Evolutionary conservation across 2,113 vertebrate genomes (phyloP), one percentile per base, ranked within the genome.

Genomic region (Malurus alboscapulatus): DNA sequence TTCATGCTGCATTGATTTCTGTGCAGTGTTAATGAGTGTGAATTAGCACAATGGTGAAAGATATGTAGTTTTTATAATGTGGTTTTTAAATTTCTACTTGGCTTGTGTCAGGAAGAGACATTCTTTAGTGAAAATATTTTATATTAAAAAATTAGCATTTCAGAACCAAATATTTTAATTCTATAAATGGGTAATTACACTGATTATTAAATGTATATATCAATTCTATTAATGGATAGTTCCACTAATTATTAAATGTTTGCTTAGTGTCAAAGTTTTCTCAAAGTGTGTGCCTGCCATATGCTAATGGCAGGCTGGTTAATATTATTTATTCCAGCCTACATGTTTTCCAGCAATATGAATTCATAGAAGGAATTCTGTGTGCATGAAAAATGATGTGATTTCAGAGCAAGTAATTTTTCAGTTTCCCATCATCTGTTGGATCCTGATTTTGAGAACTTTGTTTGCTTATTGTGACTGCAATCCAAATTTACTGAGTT

Each of bases 321-420:
- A 75, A 72, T 88, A 50, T 45, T 91, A 92, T 92, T 94, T 95
- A 88, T 88, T 94, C 36, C 73, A 88, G n/a, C 73, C 83, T 75
- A 61, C 69, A 26, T 75, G 36, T 88, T 94, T 93, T 82, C 69
- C 44, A 84, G 87, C 55, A 89, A n/a, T 59, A 57, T 50, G 40
- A 77, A 90, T 92, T 57, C 67, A 30, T 59, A 75, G 74, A 66
- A 85, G 36, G 18, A 36, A 32, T 90, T 74, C 27, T 42, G 7
- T 50, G n/a, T 77, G 72, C 0, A 1, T 67, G 91, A 58, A 71
- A 55, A 89, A 17, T 3, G 6, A 44, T 44, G 20, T 66, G 45
- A 44, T 69, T 62, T 89, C 75, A 51, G 24, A 79, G 62, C 29
- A 47, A 89, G 51, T 36, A 58, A 62, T 66, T 67, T 93, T 90